phyloP scores from a whole-genome alignment of 2,888 invertebrate genomes.

The Petrolisthes cinctipes region DNA sequence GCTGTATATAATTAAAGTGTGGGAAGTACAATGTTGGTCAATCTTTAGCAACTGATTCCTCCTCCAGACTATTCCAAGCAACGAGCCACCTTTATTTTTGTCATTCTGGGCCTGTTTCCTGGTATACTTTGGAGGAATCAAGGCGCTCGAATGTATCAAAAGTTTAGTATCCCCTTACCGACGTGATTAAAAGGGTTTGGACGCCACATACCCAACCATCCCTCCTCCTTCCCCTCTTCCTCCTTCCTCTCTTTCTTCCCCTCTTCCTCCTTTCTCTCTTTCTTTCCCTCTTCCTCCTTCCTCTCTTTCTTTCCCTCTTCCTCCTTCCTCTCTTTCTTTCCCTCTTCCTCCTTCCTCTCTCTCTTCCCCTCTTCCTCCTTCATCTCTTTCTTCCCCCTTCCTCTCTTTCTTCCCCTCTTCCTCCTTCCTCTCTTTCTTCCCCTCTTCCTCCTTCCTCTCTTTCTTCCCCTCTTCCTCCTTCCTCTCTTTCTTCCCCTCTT shows the following conservation, averaged over 20 bases:
- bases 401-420: background rate
- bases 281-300: background rate
- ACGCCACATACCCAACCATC: background rate
- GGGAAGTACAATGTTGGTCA: too few species aligned
- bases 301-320: background rate
- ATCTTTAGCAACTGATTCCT: too few species aligned
- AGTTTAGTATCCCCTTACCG: background rate
- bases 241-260: background rate
- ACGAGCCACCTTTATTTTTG: background rate
- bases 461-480: background rate
- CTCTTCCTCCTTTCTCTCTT: background rate
- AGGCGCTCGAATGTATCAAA: too few species aligned
- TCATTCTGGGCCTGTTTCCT: background rate
- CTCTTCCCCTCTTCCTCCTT: background rate
- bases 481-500: background rate
- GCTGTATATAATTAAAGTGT: too few species aligned
- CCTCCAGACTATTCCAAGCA: too few species aligned
- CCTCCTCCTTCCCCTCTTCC: constrained; percentile 7
- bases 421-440: background rate
- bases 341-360: background rate
- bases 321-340: background rate
- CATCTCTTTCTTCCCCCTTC: background rate
- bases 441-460: background rate
- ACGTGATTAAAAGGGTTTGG: background rate
- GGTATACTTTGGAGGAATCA: too few species aligned